These are phyloP conservation scores for Pegoplata infirma DNA, from an alignment of 2,888 invertebrate genomes.

Conservation along the genomic window DNA sequence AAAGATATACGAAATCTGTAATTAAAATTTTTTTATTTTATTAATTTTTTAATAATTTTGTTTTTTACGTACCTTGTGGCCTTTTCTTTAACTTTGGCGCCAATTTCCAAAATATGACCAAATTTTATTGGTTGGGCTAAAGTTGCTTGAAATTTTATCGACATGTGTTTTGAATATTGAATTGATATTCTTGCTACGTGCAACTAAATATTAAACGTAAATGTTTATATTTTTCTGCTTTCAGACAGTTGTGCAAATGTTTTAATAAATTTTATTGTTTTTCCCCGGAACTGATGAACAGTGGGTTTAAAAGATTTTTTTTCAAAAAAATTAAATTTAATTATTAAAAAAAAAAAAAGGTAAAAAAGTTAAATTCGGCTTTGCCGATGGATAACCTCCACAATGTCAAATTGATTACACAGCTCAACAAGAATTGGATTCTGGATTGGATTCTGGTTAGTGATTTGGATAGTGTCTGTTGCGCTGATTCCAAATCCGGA, in stretches of 20 bases:
- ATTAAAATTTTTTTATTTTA: not conserved
- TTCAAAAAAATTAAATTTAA: too few species aligned
- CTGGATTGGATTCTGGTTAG: too few species aligned
- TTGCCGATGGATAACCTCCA: too few species aligned
- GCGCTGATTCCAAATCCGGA: too few species aligned
- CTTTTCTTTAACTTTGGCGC: constrained; percentile 35
- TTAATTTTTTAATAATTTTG: not conserved
- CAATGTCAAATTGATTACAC: too few species aligned
- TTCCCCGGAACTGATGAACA: too few species aligned
- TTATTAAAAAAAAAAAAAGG: too few species aligned
- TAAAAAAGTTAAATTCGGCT: too few species aligned
- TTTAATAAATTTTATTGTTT: too few species aligned
- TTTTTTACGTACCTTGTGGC: constrained; percentile 36
- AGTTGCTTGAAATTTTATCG: constrained; percentile 17
- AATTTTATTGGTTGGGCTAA: constrained; percentile 44
- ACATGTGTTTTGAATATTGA: constrained; percentile 14
- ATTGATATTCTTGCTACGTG: not conserved
- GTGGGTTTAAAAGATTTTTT: too few species aligned
- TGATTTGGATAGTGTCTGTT: too few species aligned
- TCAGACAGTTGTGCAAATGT: not conserved
- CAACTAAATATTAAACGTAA: not conserved
- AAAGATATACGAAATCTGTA: constrained; percentile 26
- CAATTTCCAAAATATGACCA: constrained; percentile 51
- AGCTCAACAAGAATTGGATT: too few species aligned
- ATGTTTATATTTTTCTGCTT: not conserved